phyloP scores from a whole-genome alignment of 2,113 vertebrate genomes.

The Psammodynastes pulverulentus region DNA sequence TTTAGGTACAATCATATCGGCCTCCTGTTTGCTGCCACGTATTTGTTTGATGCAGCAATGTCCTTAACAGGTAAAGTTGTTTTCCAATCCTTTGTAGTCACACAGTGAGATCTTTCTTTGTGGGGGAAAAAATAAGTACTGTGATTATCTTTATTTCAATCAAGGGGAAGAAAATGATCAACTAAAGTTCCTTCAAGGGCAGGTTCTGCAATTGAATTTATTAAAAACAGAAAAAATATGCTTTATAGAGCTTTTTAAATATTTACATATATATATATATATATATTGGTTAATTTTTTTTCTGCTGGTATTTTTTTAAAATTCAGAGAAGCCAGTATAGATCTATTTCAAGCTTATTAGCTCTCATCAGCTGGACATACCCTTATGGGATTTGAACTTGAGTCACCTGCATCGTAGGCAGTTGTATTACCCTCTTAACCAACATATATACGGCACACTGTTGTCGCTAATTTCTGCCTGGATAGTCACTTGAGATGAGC shows the following conservation, averaged over 20 bases:
- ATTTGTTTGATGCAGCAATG: not conserved
- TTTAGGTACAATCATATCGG: not conserved
- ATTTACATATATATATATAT: no score
- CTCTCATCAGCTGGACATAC: no score
- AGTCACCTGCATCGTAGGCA: no score
- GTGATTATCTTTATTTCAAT: not conserved
- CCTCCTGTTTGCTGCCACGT: not conserved
- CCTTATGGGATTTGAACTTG: no score
- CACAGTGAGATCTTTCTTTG: not conserved
- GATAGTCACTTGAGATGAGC: no score
- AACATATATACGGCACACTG: no score
- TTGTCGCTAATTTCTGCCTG: no score
- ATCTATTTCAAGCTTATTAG: no score
- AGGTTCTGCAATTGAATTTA: not conserved
- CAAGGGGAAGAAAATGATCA: not conserved
- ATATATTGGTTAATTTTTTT: no score
- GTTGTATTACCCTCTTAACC: no score
- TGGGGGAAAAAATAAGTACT: not conserved
- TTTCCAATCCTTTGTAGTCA: not conserved
- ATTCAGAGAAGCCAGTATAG: no score
- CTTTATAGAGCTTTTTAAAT: not conserved
- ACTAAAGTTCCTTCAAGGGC: not conserved
- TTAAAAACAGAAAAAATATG: not conserved
- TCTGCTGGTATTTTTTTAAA: no score
- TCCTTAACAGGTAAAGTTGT: not conserved